A percentile compares a stretch with the other conserved stretches of the same genome.
Conservation (phyloP, 1,140 invertebrate species). For the Brachionus rotundiformis region DNA sequence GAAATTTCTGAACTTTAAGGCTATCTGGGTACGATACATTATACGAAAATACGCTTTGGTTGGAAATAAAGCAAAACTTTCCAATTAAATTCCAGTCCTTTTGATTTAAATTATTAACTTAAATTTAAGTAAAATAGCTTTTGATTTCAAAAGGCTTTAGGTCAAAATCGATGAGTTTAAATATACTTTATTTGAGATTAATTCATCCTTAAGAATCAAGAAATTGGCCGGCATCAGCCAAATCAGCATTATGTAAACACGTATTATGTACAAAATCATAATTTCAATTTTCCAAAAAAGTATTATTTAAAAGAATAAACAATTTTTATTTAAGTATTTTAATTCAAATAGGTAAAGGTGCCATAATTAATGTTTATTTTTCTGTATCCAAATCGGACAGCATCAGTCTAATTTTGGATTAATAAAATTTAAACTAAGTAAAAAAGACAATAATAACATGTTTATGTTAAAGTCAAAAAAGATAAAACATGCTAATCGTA, state of each 20-base stretch:
- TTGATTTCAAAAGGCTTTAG: too few species aligned
- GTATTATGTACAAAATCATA: slow-evolving; percentile 9
- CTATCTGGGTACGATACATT: slow-evolving; percentile 30
- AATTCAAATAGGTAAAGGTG: neutral
- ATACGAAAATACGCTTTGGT: neutral
- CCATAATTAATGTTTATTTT: neutral
- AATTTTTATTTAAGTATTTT: neutral
- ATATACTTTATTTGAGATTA: neutral
- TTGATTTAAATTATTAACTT: neutral
- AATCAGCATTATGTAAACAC: neutral
- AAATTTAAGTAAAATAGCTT: neutral
- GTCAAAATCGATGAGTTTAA: too few species aligned
- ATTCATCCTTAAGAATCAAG: neutral
- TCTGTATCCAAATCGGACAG: neutral
- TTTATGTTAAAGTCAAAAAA: slow-evolving; percentile 16
- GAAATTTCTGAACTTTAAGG: slow-evolving; percentile 27
- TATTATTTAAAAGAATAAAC: neutral
- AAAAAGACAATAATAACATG: slow-evolving; percentile 3
- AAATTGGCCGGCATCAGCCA: neutral
- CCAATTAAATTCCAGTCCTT: slow-evolving; percentile 41
- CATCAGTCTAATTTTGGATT: neutral
- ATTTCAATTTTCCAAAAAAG: neutral
- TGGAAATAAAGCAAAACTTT: slow-evolving; percentile 49
- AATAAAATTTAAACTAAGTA: neutral
- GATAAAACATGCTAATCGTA: slow-evolving; percentile 10